Evolutionary conservation across 2,888 invertebrate genomes (phyloP), one percentile per base, ranked within the genome.

Genomic region (Platynereis dumerilii): DNA sequence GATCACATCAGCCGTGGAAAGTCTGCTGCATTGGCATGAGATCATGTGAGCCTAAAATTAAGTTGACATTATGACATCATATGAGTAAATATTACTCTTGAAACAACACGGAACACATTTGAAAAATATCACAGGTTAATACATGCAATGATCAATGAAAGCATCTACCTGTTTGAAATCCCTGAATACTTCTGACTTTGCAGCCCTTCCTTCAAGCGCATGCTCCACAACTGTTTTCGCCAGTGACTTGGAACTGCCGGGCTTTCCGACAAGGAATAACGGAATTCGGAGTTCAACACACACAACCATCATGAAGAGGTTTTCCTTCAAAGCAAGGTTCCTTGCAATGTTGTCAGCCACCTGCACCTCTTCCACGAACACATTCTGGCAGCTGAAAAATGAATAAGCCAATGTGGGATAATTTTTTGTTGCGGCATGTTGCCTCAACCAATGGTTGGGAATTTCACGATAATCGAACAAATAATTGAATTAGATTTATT

Each of bases 221-320:
- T 81, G 79, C 17, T 74, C 73, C 5, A 82, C 81, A 60, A 82
- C 78, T 52, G 81, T 78, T 54, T 80, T 83, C 15, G 82, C 80
- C 52, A 83, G 73, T 20, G 83, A 83, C 66, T 83, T 83, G 27
- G 80, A 81, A 66, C 80, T 81, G 24, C 83, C 83, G 17, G 83
- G 83, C 68, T 83, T 82, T 17, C 83, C 83, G 7, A 83, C 80
- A 54, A 83, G 73, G 67, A 83, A 83, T 48, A 83, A 72, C 2
- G 83, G 82, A 15, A 83, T 80, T 26, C 81, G 68, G 22, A 81
- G 72, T 63, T 81, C 80, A 39, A 82, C 80, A 69, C 81, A 81
- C n/a, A 80, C 74, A 34, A 80, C 75, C 80, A 83, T 81, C 79
- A 83, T 79, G 58, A 82, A 83, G 22, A 83, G 71, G 66, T 83